Evolutionary conservation across 2,113 vertebrate species (phyloP).

Genomic region (Artemisiospiza belli): DNA sequence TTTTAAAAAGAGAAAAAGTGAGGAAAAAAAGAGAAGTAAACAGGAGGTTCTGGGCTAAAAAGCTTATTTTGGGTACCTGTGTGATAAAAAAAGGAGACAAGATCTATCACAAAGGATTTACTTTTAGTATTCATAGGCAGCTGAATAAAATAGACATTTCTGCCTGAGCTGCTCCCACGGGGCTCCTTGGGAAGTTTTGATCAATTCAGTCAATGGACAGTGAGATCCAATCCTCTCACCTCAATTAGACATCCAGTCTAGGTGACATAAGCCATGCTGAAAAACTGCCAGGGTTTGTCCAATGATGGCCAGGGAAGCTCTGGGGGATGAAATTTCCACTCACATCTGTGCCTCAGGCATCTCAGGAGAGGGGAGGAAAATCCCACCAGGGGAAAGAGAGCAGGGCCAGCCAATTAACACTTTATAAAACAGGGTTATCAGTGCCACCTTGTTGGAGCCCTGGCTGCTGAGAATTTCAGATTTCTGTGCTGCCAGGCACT

Average conservation of each 20-base stretch:
- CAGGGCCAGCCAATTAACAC: background rate
- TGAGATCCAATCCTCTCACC: background rate
- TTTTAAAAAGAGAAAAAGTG: background rate
- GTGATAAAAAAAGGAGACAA: background rate
- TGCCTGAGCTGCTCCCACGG: background rate
- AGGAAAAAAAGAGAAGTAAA: fast-evolving
- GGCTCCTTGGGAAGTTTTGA: background rate
- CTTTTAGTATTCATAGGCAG: background rate
- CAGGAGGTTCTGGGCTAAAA: background rate
- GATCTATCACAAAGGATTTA: background rate
- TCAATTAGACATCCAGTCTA: background rate
- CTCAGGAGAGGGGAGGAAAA: background rate
- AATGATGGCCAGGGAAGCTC: background rate
- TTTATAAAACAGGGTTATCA: fast-evolving
- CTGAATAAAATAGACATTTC: background rate
- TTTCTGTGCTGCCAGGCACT: background rate
- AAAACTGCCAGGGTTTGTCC: background rate
- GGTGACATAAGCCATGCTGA: background rate
- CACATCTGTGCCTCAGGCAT: fast-evolving
- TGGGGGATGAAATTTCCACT: background rate
- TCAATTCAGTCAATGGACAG: background rate
- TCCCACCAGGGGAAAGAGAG: background rate
- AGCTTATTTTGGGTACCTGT: background rate
- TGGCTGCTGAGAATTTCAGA: background rate
- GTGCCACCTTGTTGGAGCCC: fast-evolving